Conservation (phyloP, 2,113 vertebrate species). For the Vulpes ferrilata region DNA sequence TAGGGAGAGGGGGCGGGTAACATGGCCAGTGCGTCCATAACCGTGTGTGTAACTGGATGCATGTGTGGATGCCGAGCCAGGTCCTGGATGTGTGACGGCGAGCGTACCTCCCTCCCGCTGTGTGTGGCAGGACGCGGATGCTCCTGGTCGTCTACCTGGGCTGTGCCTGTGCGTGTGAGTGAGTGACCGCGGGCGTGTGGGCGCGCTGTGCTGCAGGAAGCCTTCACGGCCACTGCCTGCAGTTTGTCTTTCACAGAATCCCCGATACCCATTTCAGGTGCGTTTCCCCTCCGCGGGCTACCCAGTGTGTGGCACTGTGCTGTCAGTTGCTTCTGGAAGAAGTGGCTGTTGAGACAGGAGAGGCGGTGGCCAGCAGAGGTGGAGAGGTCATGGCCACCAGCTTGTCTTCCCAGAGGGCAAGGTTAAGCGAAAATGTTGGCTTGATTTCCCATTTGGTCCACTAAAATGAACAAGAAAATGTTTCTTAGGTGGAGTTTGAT, state of each 20-base stretch:
- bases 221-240: neutral
- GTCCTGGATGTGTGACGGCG: neutral
- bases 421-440: neutral
- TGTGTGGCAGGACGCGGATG: neutral
- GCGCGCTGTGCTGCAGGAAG: neutral
- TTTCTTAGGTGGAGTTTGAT: neutral
- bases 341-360: neutral
- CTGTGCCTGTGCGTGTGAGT: neutral
- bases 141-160: neutral
- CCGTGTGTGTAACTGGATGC: neutral
- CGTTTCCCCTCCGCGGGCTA: neutral
- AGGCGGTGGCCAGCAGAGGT: neutral
- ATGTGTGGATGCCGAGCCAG: neutral
- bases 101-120: neutral
- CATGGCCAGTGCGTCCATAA: neutral
- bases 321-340: neutral
- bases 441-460: neutral
- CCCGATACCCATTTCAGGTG: neutral
- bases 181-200: neutral
- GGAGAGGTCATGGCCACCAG: neutral
- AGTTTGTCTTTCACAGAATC: conserved; percentile 40
- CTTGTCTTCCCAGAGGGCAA: neutral
- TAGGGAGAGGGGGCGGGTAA: too few relatives aligned
- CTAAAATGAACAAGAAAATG: neutral
- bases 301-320: neutral